Evolutionary conservation across 1,140 invertebrate species (phyloP), one percentile per base, ranked within the genome.

Genomic region (Yoshiicerus persimilis): DNA sequence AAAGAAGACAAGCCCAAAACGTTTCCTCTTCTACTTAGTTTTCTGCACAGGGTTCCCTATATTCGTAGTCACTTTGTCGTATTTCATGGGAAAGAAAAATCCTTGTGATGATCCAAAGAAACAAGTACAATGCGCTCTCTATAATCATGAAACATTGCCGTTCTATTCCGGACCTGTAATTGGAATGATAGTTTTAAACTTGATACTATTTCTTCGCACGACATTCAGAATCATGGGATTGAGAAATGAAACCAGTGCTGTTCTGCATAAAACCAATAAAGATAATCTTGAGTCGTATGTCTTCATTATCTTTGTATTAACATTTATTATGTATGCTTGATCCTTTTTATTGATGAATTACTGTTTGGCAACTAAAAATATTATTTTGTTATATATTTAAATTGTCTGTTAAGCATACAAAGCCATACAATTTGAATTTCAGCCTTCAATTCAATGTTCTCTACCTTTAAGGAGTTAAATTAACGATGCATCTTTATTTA

Each of bases 251-350:
- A 83, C 87, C 4, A 77, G 39, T 20, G 34, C 77, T 38, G 56
- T 88, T 8, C 80, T 88, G 0, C 62, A 88, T 6, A 84, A 41
- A n/a, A 20, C 75, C 16, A 80, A n/a, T 4, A 80, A 80, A 27
- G 87, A 84, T 25, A 62, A 83, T 9, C 47, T 87, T 16, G 87
- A 87, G 36, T 87, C 87, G 87, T 87, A 87, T 32, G 87, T 27
- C 8, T 38, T 75, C 10, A 41, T 87, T 23, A 32, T 4, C 1
- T 75, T 66, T 75, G 38, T 70, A 47, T 47, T 64, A 64, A 5
- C n/a, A 41, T 41, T 64, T 23, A 25, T 16, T 23, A 62, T n/a
- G n/a, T n/a, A n/a, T n/a, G n/a, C n/a, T n/a, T n/a, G n/a, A n/a
- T n/a, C n/a, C n/a, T n/a, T n/a, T n/a, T n/a, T n/a, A n/a, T n/a